Percentiles rank a stretch among this genome's conserved stretches.
These are phyloP conservation scores for Lasioglossum malachurum DNA, from an alignment of 2,888 invertebrate genomes.

Conservation along the genomic window DNA sequence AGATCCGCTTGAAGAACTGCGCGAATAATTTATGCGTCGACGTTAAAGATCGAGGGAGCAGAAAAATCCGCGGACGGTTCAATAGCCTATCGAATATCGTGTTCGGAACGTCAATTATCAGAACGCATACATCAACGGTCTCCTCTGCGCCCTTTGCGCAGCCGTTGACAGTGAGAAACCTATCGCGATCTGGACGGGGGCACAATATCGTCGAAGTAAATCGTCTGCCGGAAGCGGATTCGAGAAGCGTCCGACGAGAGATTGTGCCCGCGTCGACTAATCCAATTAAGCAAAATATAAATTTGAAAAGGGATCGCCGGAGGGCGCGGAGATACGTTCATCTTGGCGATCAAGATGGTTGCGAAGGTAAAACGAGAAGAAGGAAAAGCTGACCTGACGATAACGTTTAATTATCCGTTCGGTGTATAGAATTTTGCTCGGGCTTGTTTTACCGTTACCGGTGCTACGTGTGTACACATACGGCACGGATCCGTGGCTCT, in stretches of 20 bases:
- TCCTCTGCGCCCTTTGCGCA: neutral
- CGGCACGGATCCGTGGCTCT: constrained; percentile 61
- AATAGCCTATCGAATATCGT: constrained; percentile 26
- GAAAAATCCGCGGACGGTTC: constrained; percentile 9
- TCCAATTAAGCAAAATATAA: constrained; percentile 46
- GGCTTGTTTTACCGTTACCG: constrained; percentile 63
- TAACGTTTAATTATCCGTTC: constrained; percentile 62
- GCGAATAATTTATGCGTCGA: constrained; percentile 53
- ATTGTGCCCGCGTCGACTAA: constrained; percentile 14
- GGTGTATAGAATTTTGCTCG: constrained; percentile 53
- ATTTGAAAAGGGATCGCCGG: constrained; percentile 20
- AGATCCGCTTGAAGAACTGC: constrained; percentile 43
- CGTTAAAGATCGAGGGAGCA: neutral
- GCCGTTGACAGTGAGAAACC: neutral
- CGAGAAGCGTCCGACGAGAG: neutral
- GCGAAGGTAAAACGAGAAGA: neutral
- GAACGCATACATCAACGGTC: neutral
- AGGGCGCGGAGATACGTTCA: constrained; percentile 24
- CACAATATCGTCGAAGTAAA: neutral
- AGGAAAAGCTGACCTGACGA: constrained; percentile 42
- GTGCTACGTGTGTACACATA: constrained; percentile 52
- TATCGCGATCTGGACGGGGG: neutral
- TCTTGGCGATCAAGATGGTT: constrained; percentile 9
- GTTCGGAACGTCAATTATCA: constrained; percentile 24
- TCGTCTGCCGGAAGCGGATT: constrained; percentile 7